Conservation (phyloP, 1,140 invertebrate species). For the Zaprionus capensis region DNA sequence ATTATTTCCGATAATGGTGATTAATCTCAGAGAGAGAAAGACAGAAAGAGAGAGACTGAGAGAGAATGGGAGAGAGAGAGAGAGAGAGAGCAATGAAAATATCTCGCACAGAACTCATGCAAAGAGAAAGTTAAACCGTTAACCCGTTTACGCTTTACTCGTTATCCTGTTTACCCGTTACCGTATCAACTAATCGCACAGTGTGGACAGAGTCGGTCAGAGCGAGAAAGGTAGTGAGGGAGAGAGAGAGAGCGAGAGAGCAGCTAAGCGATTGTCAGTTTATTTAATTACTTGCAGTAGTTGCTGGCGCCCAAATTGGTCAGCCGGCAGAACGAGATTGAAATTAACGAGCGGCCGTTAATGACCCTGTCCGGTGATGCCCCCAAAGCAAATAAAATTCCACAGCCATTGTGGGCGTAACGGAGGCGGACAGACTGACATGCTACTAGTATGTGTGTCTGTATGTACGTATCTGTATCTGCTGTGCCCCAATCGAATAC, state of each 20-base stretch:
- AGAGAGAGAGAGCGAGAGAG: not conserved
- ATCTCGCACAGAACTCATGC: not conserved
- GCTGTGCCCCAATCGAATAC: conserved; percentile 42
- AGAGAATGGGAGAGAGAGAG: not conserved
- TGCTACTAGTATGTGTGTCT: not conserved
- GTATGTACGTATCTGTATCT: not conserved
- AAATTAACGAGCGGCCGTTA: conserved; percentile 73
- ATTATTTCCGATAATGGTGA: conserved; percentile 8
- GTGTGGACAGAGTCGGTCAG: not conserved
- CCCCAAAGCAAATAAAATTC: conserved; percentile 55
- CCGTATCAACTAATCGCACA: conserved; percentile 21
- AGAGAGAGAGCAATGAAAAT: not conserved
- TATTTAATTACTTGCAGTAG: conserved; percentile 47
- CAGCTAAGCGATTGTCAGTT: conserved; percentile 42
- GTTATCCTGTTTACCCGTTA: conserved; percentile 26
- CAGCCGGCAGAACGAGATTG: conserved; percentile 48
- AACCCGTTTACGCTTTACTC: conserved; percentile 23
- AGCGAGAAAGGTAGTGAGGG: not conserved
- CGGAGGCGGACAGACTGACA: not conserved
- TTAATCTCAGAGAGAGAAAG: not conserved
- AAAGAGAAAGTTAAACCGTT: conserved; percentile 13
- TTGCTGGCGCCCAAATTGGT: conserved; percentile 34
- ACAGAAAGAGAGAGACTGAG: not conserved
- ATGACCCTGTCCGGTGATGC: conserved; percentile 49
- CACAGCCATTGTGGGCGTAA: conserved; percentile 8